Evolutionary conservation across 2,797 vertebrate species (phyloP).

Genomic region (Oceanodroma leucorhoa): DNA sequence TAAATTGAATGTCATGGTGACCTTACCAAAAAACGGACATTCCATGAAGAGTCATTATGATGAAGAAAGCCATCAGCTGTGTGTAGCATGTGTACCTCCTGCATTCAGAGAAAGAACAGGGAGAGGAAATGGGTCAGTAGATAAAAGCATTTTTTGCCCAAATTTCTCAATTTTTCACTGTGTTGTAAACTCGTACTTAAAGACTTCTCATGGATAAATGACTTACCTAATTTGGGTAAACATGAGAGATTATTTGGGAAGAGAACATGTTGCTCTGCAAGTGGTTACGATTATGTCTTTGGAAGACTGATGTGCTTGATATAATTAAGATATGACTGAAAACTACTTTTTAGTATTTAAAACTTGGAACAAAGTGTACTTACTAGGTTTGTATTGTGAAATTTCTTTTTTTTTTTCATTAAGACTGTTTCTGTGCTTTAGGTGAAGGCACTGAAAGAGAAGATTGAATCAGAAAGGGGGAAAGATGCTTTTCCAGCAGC

Average conservation of each 20-base stretch:
- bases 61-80: neutral
- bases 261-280: neutral
- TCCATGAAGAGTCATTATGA: neutral
- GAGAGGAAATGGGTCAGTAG: neutral
- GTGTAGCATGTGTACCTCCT: neutral
- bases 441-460: conserved; percentile 94
- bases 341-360: neutral
- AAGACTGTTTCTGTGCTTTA: conserved; percentile 62
- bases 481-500: conserved; percentile 90
- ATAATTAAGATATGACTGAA: neutral
- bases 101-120: neutral
- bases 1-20: neutral
- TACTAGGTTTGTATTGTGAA: neutral
- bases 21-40: neutral
- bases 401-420: neutral
- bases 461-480: conserved; percentile 92
- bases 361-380: neutral
- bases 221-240: neutral
- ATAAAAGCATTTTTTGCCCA: neutral
- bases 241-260: neutral
- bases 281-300: neutral
- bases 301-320: neutral
- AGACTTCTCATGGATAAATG: neutral
- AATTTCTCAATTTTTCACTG: neutral
- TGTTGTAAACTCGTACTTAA: neutral